Conservation (phyloP, 2,113 vertebrate species). For the Apistogramma diplotaenia region DNA sequence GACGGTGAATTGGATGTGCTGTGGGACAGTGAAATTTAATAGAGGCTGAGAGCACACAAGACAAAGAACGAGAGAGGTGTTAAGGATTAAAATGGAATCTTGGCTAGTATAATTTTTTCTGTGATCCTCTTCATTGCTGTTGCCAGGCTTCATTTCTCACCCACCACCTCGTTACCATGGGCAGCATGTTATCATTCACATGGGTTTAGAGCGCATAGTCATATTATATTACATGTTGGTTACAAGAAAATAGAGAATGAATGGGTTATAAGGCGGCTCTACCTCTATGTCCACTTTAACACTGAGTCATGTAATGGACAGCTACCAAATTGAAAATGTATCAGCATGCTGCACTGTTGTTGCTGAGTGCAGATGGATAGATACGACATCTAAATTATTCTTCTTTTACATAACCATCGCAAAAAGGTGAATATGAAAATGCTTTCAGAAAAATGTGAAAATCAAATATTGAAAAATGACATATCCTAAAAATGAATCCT, state of each 20-base stretch:
- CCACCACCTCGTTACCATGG: not conserved
- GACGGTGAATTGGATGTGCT: slow-evolving; percentile 12
- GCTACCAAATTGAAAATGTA: not conserved
- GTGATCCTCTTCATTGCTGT: not conserved
- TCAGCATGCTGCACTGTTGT: too few relatives aligned
- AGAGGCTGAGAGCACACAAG: slow-evolving; percentile 6
- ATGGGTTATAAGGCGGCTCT: not conserved
- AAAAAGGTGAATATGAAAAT: not conserved
- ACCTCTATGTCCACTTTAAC: too few relatives aligned
- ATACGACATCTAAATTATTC: too few relatives aligned
- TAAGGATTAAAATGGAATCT: not conserved
- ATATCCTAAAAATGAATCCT: not conserved
- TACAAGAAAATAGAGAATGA: not conserved
- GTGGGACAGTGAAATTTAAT: slow-evolving; percentile 35
- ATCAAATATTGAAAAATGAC: too few relatives aligned
- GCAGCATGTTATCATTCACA: not conserved
- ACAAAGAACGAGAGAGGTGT: not conserved
- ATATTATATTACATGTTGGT: not conserved
- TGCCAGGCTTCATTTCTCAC: slow-evolving; percentile 10
- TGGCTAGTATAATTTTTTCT: slow-evolving; percentile 1
- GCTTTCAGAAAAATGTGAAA: too few relatives aligned
- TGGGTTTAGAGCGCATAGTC: not conserved
- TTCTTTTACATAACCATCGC: too few relatives aligned
- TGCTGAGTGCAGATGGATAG: too few relatives aligned
- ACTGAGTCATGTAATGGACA: not conserved